Base-by-base conservation (phyloP, 2,888 invertebrate genomes). In the Epinotia bilunana region DNA sequence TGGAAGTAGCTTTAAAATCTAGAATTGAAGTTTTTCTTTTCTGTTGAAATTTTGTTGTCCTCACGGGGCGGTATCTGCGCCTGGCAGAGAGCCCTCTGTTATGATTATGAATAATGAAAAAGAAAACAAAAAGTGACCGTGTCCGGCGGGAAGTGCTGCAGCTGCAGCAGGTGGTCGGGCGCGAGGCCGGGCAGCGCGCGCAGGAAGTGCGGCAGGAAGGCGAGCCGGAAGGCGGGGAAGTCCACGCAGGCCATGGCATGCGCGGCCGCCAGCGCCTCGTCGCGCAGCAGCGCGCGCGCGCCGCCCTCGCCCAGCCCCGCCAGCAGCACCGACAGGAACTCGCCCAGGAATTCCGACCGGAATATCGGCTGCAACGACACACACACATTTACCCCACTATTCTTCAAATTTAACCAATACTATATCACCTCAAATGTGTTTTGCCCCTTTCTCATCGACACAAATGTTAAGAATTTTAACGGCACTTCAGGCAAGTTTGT, bases 181-280 rank as follows among this genome's bases (percentile, higher is more conserved):
- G 96, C 95, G 9, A 98, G 90, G 33, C 96, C 96, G 73, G 96
- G 95, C 85, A 96, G 95, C 78, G 94, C 93, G 73, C 94, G 88
- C 75, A 98, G 94, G 91, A 97, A 97, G 82, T 96, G 95, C 69
- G 96, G 96, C 80, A 98, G 93, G 93, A 97, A 98, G 82, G 95
- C 95, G 76, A 92, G 89, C 83, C 96, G 97, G 92, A 98, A 98
- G 79, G 95, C 95, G 68, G 94, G 86, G 89, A 97, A 97, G 93
- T 97, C 96, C 18, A 97, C 97, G 71, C 96, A 94, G 2, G 97
- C 97, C 96, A 98, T 96, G 84, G 97, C 97, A 91, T 97, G 97
- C 80, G 97, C 93, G 0, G 97, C 96, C 39, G 95, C 91, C 75
- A 96, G 95, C 78, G 97, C 96, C 89, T 98, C 98, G 84, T 98